A percentile compares a stretch with the other conserved stretches of the same genome.
Evolutionary conservation across 2,888 invertebrate species (phyloP).

Genomic region (Apodemia mormo): DNA sequence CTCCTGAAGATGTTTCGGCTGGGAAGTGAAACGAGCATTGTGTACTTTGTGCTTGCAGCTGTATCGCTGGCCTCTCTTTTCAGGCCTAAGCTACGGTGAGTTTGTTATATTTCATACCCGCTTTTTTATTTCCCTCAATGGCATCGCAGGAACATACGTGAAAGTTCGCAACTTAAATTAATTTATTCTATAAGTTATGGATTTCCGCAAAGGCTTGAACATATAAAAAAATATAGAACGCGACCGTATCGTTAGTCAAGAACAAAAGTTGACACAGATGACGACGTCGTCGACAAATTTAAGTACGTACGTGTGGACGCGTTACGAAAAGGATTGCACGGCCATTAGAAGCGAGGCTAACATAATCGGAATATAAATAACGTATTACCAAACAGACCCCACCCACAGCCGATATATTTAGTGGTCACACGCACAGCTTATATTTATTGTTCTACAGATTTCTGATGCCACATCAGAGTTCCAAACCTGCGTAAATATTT

Average conservation of each 20-base stretch:
- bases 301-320: slow-evolving; percentile 1
- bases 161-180: too few species aligned
- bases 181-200: too few species aligned
- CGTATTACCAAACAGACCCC: slow-evolving; percentile 36
- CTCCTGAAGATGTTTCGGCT: too few species aligned
- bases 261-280: slow-evolving; percentile 4
- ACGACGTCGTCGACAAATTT: slow-evolving; percentile 8
- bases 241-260: background rate
- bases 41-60: too few species aligned
- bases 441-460: slow-evolving; percentile 1
- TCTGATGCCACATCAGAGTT: background rate
- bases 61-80: too few species aligned
- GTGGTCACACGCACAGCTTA: background rate
- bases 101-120: too few species aligned
- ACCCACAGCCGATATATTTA: slow-evolving; percentile 29
- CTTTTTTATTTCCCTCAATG: too few species aligned
- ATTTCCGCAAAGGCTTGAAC: too few species aligned
- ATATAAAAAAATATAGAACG: background rate
- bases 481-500: background rate
- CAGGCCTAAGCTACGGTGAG: too few species aligned
- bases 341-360: slow-evolving; percentile 32
- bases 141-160: too few species aligned
- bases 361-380: slow-evolving; percentile 39
- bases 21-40: too few species aligned
- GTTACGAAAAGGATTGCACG: slow-evolving; percentile 39